Evolutionary conservation across 2,797 vertebrate species (phyloP).

Genomic region (Epinephelus coioides): DNA sequence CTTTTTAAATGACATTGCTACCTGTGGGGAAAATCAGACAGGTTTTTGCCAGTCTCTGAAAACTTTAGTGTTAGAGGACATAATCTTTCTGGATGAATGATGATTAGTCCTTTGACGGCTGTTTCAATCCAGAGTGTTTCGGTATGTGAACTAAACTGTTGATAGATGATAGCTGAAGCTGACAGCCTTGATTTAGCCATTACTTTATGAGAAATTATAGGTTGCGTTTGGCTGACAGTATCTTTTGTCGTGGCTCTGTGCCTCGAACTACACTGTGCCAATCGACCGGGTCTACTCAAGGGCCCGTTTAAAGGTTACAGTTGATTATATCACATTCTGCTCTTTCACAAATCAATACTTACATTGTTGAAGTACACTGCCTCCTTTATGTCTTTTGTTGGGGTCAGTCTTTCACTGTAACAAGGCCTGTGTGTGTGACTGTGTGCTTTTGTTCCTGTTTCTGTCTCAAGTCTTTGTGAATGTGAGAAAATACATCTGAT

Average conservation of each 20-base stretch:
- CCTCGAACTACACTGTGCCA: slow-evolving; percentile 39
- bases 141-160: slow-evolving; percentile 28
- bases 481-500: slow-evolving; percentile 43
- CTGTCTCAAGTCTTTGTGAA: slow-evolving; percentile 27
- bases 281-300: slow-evolving; percentile 60
- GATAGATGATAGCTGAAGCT: slow-evolving; percentile 20
- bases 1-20: slow-evolving; percentile 11
- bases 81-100: slow-evolving; percentile 15
- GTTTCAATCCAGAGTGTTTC: slow-evolving; percentile 9
- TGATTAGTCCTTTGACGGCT: slow-evolving; percentile 7
- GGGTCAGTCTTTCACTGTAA: slow-evolving; percentile 58
- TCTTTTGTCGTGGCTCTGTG: slow-evolving; percentile 34
- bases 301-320: slow-evolving; percentile 75
- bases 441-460: slow-evolving; percentile 3
- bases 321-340: slow-evolving; percentile 74
- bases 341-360: slow-evolving; percentile 75
- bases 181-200: slow-evolving; percentile 37
- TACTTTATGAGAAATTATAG: slow-evolving; percentile 25
- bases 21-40: neutral
- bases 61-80: neutral
- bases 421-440: slow-evolving; percentile 50
- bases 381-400: slow-evolving; percentile 59
- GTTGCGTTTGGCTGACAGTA: slow-evolving; percentile 37
- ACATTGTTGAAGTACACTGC: slow-evolving; percentile 72
- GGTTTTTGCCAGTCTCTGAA: neutral